Evolutionary conservation across 2,797 vertebrate genomes (phyloP), one percentile per base, ranked within the genome.

Genomic region (Falco rusticolus): DNA sequence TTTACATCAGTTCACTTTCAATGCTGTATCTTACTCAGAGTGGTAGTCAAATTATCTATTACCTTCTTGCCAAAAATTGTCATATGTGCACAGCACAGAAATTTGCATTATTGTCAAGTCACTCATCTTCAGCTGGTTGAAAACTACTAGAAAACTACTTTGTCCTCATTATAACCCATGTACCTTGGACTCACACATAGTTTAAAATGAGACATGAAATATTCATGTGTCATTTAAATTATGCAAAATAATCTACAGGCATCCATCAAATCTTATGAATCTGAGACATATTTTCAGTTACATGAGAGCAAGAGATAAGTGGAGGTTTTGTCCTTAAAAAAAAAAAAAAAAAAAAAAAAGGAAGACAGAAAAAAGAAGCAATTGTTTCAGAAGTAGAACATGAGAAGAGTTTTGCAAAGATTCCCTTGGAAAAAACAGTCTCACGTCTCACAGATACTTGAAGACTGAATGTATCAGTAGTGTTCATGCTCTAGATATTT

Each of bases 221-320:
- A 94, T 84, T 89, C 11, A 89, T 76, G 11, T 79, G 12, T 86
- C 84, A 61, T 91, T 95, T 96, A 87, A 97, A 96, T 92, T 90
- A 92, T 93, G 91, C 69, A 93, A 60, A 95, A 63, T 79, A 71
- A 95, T 85, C 66, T 68, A 89, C 61, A 91, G 65, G 34, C 54
- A 70, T 71, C 59, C 60, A 84, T 69, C 84, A 86, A 97, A 84
- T 65, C 74, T 51, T 39, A 81, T n/a, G 28, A 90, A 88, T 96
- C 37, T 59, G 37, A 89, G 90, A 95, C 51, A 41, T 25, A 91
- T 50, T 96, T 96, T 86, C 66, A 41, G 71, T 89, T 87, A 80
- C 47, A n/a, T 39, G 64, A 70, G 16, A 37, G 47, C 45, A 63
- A 33, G n/a, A 76, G 82, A 95, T 28, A 21, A 72, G 71, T 54